These are phyloP conservation scores for Copsychus sechellarum DNA, from an alignment of 2,113 vertebrate genomes.

Conservation along the genomic window DNA sequence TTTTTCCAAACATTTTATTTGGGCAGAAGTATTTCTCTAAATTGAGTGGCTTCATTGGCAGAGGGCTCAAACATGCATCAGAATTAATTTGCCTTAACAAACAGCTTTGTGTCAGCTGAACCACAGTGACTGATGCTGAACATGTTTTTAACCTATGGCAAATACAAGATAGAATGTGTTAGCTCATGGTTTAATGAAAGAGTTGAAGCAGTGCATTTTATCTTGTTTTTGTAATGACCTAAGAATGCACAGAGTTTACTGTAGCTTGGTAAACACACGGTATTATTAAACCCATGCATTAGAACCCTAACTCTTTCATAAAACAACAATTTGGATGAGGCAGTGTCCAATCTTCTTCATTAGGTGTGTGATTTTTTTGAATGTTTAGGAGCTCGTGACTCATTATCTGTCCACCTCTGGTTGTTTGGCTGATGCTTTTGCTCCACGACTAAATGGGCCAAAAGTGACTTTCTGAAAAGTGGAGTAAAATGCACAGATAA, in stretches of 20 bases:
- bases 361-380: conserved; percentile 37
- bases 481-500: not conserved
- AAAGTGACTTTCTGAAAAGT: not conserved
- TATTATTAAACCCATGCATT: conserved; percentile 34
- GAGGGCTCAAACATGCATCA: not conserved
- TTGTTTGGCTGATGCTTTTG: conserved; percentile 10
- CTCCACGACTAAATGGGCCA: not conserved
- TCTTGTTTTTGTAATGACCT: conserved; percentile 50
- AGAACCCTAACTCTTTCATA: conserved; percentile 6
- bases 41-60: not conserved
- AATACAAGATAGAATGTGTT: conserved; percentile 37
- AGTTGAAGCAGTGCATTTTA: conserved; percentile 47
- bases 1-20: not conserved
- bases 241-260: conserved; percentile 48
- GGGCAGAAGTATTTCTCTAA: not conserved
- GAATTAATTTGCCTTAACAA: conserved; percentile 21
- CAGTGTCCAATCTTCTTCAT: conserved; percentile 23
- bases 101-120: conserved; percentile 24
- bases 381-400: not conserved
- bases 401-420: not conserved
- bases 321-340: conserved; percentile 56
- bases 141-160: conserved; percentile 28
- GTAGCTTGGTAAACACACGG: conserved; percentile 35
- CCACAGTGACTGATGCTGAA: not conserved
- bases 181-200: conserved; percentile 60